Evolutionary conservation across 2,797 vertebrate genomes (phyloP), one percentile per base, ranked within the genome.

Genomic region (Pangasius krempfi): DNA sequence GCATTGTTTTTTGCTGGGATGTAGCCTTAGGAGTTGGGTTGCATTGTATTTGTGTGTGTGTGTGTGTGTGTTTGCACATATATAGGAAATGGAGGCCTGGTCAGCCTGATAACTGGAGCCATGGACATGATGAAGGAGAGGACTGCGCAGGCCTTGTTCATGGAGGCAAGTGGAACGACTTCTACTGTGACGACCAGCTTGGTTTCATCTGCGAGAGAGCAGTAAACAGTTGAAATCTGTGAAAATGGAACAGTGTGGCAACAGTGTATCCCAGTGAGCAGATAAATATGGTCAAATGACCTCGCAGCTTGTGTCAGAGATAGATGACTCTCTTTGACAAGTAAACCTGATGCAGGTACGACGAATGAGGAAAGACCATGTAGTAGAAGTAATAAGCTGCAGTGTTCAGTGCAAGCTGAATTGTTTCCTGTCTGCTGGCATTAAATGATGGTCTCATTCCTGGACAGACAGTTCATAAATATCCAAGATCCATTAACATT

Each of bases 91-190:
- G 98, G 98, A 98, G 97, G 93, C 88, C 93, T 0, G 98, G 98
- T 33, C 98, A 99, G 92, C 98, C 98, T 81, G 98, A 99, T 95
- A 97, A 99, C 95, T 99, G 98, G 98, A 93, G 92, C 86, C 96
- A 97, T 0, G 95, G 95, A 14, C 96, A 97, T 0, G 97, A 95
- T 86, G 92, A 89, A 3, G 98, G 97, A 89, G 98, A 99, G 94
- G 96, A 99, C 92, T 99, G 98, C 0, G 98, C 97, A 0, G 98
- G 97, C 2, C 90, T 99, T 91, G 96, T 97, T 94, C 95, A 96
- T 0, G 95, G 96, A 72, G 98, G 96, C 47, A 90, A 97, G 52
- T 99, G 98, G 98, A 99, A 98, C 56, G 97, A 99, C 92, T 98
- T 98, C 96, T 96, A 95, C 92, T 99, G 98, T 96, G 96, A 97